Percentiles rank a stretch among this genome's conserved stretches.
phyloP scores from a whole-genome alignment of 2,113 vertebrate species.

The Rhinoderma darwinii region DNA sequence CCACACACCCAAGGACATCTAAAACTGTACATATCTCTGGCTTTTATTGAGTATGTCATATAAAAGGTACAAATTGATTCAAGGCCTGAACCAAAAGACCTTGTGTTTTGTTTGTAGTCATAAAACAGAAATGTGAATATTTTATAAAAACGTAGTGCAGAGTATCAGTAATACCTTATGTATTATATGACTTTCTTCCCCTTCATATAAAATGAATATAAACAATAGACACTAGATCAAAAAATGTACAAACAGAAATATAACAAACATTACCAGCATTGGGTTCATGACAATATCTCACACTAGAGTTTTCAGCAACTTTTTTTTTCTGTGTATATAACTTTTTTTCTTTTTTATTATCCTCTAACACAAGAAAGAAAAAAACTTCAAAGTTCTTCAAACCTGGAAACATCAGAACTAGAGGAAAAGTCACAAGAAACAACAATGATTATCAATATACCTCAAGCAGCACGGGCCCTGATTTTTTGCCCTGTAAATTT shows the following conservation, averaged over 20 bases:
- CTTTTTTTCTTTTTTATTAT: not conserved
- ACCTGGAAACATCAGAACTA: not conserved
- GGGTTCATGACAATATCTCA: not conserved
- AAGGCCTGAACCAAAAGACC: slow-evolving; percentile 35
- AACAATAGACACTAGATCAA: not conserved
- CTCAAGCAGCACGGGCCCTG: not conserved
- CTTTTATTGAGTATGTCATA: slow-evolving; percentile 31
- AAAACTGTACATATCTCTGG: slow-evolving; percentile 1
- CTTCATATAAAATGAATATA: not conserved
- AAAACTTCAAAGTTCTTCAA: not conserved
- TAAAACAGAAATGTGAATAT: slow-evolving; percentile 33
- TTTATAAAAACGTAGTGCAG: not conserved
- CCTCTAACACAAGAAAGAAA: not conserved
- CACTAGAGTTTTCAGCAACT: not conserved
- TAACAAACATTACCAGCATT: not conserved
- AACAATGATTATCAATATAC: slow-evolving; percentile 25
- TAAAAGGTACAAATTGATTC: slow-evolving; percentile 41
- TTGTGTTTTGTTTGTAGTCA: slow-evolving; percentile 48
- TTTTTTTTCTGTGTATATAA: not conserved
- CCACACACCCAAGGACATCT: slow-evolving; percentile 27
- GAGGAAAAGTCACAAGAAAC: slow-evolving; percentile 4
- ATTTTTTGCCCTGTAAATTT: slow-evolving; percentile 43
- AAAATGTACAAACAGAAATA: not conserved
- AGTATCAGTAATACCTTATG: not conserved
- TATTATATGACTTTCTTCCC: not conserved